Base-by-base conservation (phyloP, 2,797 vertebrate species). In the Etheostoma perlongum region DNA sequence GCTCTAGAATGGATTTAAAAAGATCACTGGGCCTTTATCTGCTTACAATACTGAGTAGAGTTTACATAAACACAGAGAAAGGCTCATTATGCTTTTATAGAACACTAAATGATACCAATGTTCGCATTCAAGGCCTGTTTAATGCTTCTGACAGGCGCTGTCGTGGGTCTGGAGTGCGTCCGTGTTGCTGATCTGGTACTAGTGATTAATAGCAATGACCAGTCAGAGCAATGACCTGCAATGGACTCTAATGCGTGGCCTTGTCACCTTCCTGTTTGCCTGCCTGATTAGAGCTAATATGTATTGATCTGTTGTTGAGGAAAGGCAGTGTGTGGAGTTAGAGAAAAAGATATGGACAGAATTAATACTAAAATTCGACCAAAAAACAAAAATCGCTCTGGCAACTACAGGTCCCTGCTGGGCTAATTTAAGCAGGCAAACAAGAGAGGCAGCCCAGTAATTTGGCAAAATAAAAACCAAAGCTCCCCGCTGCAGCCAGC, bases 371-470 rank as follows among this genome's bases (percentile, higher is more conserved):
- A 74, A 85, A 79, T 82, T 48, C 62, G 9, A 89, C 74, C 57
- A 57, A 60, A 73, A 59, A 64, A 77, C 67, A 40, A 74, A 57
- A 82, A 80, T 74, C 68, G 73, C 55, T 86, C 78, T 91, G 88
- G 85, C 91, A 89, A 88, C 75, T 1, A 1, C 66, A 52, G 51
- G 75, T 92, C 92, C 87, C 88, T 86, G 85, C 86, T 89, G 89
- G 84, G 79, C 85, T 89, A 86, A 92, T 94, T 92, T 91, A 90
- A 89, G 83, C 86, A 83, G 72, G 66, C 82, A 86, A 91, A 89
- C 75, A 84, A 82, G 78, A 85, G 61, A 78, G 72, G 70, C 65
- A 84, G 70, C 55, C 62, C 77, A 74, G 83, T 69, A 86, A 87
- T 87, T 85, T 88, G 84, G 88, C 88, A 83, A 84, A 89, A 69